Evolutionary conservation across 2,888 invertebrate genomes (phyloP), one percentile per base, ranked within the genome.

Genomic region (Drosophila dives): DNA sequence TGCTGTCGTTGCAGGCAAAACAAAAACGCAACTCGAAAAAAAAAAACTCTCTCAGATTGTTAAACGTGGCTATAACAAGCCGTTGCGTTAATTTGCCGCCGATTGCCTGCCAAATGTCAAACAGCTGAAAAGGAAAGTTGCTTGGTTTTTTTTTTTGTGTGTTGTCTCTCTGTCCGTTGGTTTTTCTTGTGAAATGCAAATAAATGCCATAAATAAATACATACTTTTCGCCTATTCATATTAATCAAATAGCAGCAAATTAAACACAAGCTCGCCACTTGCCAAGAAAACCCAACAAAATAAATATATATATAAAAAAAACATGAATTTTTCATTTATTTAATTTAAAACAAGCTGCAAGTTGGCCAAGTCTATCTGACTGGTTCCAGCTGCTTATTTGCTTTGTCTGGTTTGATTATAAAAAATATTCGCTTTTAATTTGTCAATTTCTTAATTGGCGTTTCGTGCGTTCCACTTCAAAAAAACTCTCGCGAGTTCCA

Each of bases 11-110:
- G 77, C 71, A 64, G 75, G 55, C 56, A 59, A 55, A 61, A 63
- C 34, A 61, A 38, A 42, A 65, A 65, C 12, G 4, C 40, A 67
- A 32, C 38, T 49, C 32, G 29, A 29, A 26, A 29, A 64, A 62
- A 73, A 60, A 67, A 66, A 78, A 71, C 73, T 83, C 60, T 53
- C 86, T 64, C 81, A 72, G 85, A 86, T 86, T 86, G 84, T 89
- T 79, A 84, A 88, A 75, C 80, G 90, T 78, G 91, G 81, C 81
- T 86, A 87, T 81, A 91, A 89, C 85, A 90, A 90, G 89, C 84
- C 89, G 90, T 91, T 90, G 91, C 85, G 91, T 92, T 86, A 91
- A 92, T 92, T 92, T 92, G 91, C 91, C 89, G 92, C 91, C 89
- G 91, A 91, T 91, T 91, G 91, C 84, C 89, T 88, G 85, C 87